phyloP scores from a whole-genome alignment of 2,888 invertebrate species.

The Caenorhabditis zanzibari region DNA sequence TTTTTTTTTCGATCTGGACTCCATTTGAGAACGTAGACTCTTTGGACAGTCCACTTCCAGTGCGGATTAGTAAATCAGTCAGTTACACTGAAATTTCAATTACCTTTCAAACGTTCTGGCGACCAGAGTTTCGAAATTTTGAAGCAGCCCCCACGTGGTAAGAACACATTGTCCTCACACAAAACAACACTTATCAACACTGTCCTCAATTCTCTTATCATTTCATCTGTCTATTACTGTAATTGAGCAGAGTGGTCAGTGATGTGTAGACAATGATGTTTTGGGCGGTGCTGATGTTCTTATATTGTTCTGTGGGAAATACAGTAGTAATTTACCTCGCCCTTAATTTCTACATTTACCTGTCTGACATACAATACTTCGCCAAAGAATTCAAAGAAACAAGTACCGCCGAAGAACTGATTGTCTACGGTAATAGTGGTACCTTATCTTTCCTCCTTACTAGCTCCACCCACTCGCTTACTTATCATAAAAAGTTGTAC shows the following conservation, averaged over 20 bases:
- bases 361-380: no score
- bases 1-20: background rate
- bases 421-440: background rate
- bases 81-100: no score
- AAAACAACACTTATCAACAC: background rate
- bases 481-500: constrained; percentile 14
- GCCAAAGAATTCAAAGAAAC: no score
- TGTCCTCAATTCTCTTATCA: constrained; percentile 17
- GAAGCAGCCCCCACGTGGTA: background rate
- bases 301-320: no score
- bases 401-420: no score
- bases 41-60: background rate
- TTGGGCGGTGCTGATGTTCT: no score
- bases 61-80: no score
- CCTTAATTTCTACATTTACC: no score
- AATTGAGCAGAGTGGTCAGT: constrained; percentile 25
- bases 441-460: background rate
- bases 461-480: background rate
- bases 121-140: background rate
- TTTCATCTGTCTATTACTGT: constrained; percentile 7
- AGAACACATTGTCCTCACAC: background rate
- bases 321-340: no score
- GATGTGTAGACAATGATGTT: constrained; percentile 5
- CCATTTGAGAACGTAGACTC: background rate
- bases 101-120: no score